These are phyloP conservation scores for Phataginus tricuspis DNA, from an alignment of 2,797 vertebrate genomes.

Conservation along the genomic window DNA sequence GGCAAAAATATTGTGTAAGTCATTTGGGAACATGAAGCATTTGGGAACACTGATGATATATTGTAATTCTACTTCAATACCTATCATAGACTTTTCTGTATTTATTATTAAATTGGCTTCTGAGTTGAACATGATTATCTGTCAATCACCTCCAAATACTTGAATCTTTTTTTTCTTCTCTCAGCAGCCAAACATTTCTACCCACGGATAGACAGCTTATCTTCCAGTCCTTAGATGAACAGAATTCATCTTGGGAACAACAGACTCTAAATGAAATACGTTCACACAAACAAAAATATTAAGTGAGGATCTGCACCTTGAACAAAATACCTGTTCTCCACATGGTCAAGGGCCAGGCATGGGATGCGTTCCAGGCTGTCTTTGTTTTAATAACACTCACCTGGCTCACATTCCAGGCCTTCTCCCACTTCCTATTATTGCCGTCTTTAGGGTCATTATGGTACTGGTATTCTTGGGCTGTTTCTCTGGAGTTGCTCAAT, in stretches of 20 bases:
- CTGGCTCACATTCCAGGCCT: neutral
- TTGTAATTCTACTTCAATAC: neutral
- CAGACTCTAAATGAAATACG: neutral
- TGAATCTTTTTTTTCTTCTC: neutral
- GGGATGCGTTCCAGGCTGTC: neutral
- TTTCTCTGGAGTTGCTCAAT: neutral
- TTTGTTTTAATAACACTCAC: neutral
- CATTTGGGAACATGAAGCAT: neutral
- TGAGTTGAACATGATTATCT: neutral
- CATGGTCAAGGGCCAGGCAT: neutral
- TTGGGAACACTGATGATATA: too few relatives aligned
- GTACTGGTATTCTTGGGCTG: neutral
- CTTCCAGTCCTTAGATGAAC: conserved; percentile 13
- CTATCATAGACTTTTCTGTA: neutral
- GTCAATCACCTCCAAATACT: neutral
- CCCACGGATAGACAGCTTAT: neutral
- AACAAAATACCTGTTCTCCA: neutral
- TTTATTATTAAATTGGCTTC: conserved; percentile 30
- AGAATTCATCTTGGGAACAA: neutral
- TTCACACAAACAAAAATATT: neutral
- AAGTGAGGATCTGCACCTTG: neutral
- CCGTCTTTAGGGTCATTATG: neutral
- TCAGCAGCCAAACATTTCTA: neutral
- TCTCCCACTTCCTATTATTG: neutral
- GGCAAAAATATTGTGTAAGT: conserved; percentile 52